Evolutionary conservation across 1,140 invertebrate species (phyloP).

Genomic region (Eufriesea mexicana): DNA sequence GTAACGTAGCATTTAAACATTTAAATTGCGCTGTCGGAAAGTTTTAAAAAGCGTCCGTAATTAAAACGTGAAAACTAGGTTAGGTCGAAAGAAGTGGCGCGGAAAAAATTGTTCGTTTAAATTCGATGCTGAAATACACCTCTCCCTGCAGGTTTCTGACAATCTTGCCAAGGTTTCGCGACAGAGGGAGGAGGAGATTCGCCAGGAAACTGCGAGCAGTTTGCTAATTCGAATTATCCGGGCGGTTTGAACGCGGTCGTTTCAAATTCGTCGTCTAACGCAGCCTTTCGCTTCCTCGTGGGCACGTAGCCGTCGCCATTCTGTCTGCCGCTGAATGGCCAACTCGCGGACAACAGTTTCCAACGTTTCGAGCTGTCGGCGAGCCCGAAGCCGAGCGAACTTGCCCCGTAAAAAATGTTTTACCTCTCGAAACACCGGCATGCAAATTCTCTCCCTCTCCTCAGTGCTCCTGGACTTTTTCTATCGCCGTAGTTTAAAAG

Average conservation of each 20-base stretch:
- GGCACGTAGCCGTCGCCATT: too few species aligned
- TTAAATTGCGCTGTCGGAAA: too few species aligned
- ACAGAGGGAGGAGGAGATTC: too few species aligned
- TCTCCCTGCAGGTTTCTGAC: neutral
- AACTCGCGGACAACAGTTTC: neutral
- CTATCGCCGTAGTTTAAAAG: neutral
- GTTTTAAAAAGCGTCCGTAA: too few species aligned
- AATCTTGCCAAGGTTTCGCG: neutral
- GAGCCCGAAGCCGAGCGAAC: neutral
- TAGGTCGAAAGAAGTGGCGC: neutral
- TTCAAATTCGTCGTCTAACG: constrained; percentile 5
- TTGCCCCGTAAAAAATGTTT: constrained; percentile 28
- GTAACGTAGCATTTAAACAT: too few species aligned
- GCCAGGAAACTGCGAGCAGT: too few species aligned
- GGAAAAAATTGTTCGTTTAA: neutral
- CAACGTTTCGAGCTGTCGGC: constrained; percentile 1
- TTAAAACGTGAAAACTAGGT: neutral
- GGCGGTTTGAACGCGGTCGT: neutral
- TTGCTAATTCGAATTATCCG: constrained; percentile 2
- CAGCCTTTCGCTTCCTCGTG: neutral
- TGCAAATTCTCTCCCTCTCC: neutral
- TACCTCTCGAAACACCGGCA: neutral
- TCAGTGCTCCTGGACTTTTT: neutral
- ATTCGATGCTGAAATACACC: neutral
- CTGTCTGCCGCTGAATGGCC: neutral